Percentiles rank a stretch among this genome's conserved stretches.
phyloP scores from a whole-genome alignment of 2,797 vertebrate species.

The Cryptoblepharus egeriae region DNA sequence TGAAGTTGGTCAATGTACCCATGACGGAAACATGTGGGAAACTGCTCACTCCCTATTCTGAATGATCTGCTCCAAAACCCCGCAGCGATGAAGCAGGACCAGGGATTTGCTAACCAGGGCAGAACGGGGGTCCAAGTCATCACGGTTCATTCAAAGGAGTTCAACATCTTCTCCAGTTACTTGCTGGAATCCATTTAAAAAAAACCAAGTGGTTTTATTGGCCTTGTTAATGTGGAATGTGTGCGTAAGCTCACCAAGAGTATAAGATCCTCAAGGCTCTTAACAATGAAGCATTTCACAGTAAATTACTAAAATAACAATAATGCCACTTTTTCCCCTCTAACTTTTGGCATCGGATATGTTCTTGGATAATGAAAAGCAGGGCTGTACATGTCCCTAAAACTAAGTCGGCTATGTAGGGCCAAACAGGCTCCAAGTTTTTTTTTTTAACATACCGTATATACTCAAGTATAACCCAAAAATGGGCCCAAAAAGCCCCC shows the following conservation, averaged over 20 bases:
- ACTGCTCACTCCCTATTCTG: slow-evolving; percentile 41
- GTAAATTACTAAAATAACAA: slow-evolving; percentile 65
- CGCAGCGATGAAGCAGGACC: slow-evolving; percentile 66
- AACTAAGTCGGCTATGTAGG: slow-evolving; percentile 50
- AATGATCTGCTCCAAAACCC: slow-evolving; percentile 59
- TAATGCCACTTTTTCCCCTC: slow-evolving; percentile 35
- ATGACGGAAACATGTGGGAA: slow-evolving; percentile 26
- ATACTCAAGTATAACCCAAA: too few species aligned
- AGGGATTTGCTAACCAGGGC: slow-evolving; percentile 73
- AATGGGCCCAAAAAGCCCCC: too few species aligned
- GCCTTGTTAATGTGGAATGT: slow-evolving; percentile 76
- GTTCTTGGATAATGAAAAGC: slow-evolving; percentile 74
- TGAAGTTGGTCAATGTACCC: slow-evolving; percentile 23
- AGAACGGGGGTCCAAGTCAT: slow-evolving; percentile 67
- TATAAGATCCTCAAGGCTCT: slow-evolving; percentile 61
- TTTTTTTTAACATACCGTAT: too few species aligned
- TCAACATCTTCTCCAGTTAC: slow-evolving; percentile 72
- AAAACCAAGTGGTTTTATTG: slow-evolving; percentile 72
- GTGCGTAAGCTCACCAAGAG: slow-evolving; percentile 16
- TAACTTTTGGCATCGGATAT: slow-evolving; percentile 59
- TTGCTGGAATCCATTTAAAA: slow-evolving; percentile 75
- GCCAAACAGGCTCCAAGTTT: too few species aligned
- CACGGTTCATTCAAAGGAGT: slow-evolving; percentile 73
- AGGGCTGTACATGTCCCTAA: slow-evolving; percentile 66
- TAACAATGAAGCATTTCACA: slow-evolving; percentile 73